phyloP scores from a whole-genome alignment of 2,797 vertebrate species.

The Anolis apletophallus region DNA sequence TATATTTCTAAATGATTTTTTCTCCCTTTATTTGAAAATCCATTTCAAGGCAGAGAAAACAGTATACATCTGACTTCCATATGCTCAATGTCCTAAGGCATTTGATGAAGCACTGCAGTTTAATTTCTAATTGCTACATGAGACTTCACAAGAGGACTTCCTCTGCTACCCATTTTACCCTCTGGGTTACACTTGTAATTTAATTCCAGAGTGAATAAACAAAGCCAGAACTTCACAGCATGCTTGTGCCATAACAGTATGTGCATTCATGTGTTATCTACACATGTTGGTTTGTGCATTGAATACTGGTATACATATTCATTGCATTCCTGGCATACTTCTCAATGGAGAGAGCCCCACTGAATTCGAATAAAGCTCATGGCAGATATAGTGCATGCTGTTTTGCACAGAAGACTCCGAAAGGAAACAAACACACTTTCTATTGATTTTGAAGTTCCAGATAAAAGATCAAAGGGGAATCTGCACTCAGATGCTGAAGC shows the following conservation, averaged over 20 bases:
- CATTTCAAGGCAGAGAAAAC: conserved; percentile 25
- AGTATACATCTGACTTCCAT: background rate
- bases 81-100: conserved; percentile 28
- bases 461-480: background rate
- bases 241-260: background rate
- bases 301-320: no score
- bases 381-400: background rate
- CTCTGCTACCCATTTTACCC: background rate
- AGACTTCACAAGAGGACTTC: conserved; percentile 11
- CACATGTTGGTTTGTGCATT: background rate
- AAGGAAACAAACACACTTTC: background rate
- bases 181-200: conserved; percentile 34
- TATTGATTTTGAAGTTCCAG: background rate
- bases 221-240: conserved; percentile 18
- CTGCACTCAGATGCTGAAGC: background rate
- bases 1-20: conserved; percentile 38
- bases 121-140: conserved; percentile 15
- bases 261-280: background rate
- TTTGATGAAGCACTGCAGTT: conserved; percentile 2
- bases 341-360: background rate
- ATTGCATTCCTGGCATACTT: background rate
- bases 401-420: background rate
- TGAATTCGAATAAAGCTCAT: background rate
- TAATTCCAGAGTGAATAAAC: background rate
- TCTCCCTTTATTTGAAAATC: conserved; percentile 7